Percentiles rank a stretch among this genome's conserved stretches.
These are phyloP conservation scores for Hestina assimilis DNA, from an alignment of 1,140 invertebrate species.

Conservation along the genomic window DNA sequence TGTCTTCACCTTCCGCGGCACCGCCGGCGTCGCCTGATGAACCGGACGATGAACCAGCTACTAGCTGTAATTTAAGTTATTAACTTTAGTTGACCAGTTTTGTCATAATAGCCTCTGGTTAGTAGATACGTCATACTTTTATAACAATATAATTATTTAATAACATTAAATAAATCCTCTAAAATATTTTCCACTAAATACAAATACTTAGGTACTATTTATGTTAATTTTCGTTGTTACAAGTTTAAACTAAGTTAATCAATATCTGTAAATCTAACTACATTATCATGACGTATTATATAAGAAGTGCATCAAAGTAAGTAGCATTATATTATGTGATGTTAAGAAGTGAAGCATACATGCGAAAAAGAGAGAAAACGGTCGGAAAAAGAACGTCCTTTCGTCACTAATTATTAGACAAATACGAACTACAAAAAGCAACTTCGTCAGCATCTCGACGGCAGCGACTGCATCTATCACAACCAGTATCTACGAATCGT, in stretches of 20 bases:
- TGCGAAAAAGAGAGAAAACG: conserved; percentile 9
- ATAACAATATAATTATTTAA: too few relatives aligned
- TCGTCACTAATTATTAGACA: neutral
- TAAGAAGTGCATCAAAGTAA: conserved; percentile 3
- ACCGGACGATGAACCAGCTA: conserved; percentile 86
- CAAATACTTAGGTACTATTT: too few relatives aligned
- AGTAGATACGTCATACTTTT: too few relatives aligned
- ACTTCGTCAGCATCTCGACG: neutral
- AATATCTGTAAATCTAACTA: neutral
- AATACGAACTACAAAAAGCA: neutral
- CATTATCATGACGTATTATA: neutral
- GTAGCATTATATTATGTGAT: neutral
- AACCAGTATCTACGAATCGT: conserved; percentile 5
- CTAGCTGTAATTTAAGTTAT: conserved; percentile 79
- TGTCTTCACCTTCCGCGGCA: conserved; percentile 77
- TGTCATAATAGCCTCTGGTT: too few relatives aligned
- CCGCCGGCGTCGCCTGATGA: conserved; percentile 80
- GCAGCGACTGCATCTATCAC: neutral
- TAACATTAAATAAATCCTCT: too few relatives aligned
- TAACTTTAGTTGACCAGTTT: too few relatives aligned
- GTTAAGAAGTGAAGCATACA: conserved; percentile 3
- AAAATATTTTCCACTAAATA: too few relatives aligned
- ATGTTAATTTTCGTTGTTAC: too few relatives aligned
- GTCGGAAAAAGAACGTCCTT: neutral
- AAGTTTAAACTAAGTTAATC: neutral